Evolutionary conservation across 1,140 invertebrate genomes (phyloP).

Genomic region (Procambarus virginalis): DNA sequence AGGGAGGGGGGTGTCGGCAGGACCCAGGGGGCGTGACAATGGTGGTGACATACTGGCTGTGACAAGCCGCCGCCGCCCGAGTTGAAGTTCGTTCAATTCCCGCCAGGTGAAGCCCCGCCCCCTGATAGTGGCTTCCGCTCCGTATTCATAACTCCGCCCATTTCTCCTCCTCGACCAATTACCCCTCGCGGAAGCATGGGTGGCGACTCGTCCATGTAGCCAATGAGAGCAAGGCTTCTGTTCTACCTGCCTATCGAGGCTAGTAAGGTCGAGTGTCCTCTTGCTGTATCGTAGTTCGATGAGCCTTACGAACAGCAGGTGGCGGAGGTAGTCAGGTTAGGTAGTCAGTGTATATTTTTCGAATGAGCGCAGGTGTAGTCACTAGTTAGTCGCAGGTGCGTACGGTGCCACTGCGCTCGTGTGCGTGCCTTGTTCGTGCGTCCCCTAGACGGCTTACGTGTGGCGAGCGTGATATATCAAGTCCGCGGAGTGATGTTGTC

Average conservation of each 20-base stretch:
- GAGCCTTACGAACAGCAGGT: conserved; percentile 64
- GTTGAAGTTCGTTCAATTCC: conserved; percentile 63
- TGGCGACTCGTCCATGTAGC: conserved; percentile 30
- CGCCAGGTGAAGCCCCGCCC: conserved; percentile 47
- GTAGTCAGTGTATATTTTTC: conserved; percentile 69
- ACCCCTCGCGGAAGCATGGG: neutral
- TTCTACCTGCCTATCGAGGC: conserved; percentile 43
- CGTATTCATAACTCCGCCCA: conserved; percentile 8
- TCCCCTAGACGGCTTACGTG: neutral
- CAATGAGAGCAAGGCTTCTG: conserved; percentile 48
- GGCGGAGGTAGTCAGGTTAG: conserved; percentile 69
- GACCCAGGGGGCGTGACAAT: neutral
- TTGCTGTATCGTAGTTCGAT: conserved; percentile 34
- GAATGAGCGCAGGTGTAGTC: conserved; percentile 70
- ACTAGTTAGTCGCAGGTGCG: conserved; percentile 69
- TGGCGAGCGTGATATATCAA: conserved; percentile 5
- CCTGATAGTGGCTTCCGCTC: conserved; percentile 21
- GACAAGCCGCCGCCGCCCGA: neutral
- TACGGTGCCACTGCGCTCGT: conserved; percentile 39
- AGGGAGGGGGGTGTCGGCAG: neutral
- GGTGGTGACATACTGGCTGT: conserved; percentile 9
- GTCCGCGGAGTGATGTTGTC: neutral
- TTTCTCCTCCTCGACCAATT: conserved; percentile 14
- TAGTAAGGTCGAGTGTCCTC: conserved; percentile 60
- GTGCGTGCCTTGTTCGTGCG: conserved; percentile 19